phyloP scores from a whole-genome alignment of 2,797 vertebrate genomes.

The Pseudochaenichthys georgianus region DNA sequence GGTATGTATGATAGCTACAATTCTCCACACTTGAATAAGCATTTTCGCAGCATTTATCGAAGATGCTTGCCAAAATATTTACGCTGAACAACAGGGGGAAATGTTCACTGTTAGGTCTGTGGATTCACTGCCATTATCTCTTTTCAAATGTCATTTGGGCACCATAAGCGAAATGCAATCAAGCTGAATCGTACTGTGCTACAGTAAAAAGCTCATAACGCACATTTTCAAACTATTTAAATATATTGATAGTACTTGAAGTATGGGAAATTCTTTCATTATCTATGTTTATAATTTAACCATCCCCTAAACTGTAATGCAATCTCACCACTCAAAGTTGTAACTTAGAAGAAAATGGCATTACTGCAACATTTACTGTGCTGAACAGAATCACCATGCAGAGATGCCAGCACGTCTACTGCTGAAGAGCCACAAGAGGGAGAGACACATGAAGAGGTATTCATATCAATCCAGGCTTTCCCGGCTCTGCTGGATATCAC shows the following conservation, averaged over 20 bases:
- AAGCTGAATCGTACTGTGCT: neutral
- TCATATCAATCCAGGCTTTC: conserved; percentile 94
- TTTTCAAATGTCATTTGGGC: neutral
- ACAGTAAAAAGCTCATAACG: neutral
- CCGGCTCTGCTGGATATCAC: conserved; percentile 92
- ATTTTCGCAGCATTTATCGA: neutral
- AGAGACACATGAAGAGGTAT: conserved; percentile 64
- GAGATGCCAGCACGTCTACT: conserved; percentile 23
- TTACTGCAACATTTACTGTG: neutral
- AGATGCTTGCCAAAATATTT: neutral
- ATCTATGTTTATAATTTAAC: neutral
- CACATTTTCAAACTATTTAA: neutral
- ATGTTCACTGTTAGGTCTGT: neutral
- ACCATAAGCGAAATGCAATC: neutral
- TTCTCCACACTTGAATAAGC: neutral
- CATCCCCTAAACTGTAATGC: neutral
- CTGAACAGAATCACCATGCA: conserved; percentile 32
- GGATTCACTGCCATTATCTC: neutral
- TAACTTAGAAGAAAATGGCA: neutral
- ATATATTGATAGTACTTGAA: neutral
- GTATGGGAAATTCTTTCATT: neutral
- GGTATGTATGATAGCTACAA: neutral
- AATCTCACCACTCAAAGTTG: neutral
- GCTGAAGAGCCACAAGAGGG: conserved; percentile 36
- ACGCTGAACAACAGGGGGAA: neutral